These are phyloP conservation scores for Dryobotodes eremita DNA, from an alignment of 2,888 invertebrate genomes.

Conservation along the genomic window DNA sequence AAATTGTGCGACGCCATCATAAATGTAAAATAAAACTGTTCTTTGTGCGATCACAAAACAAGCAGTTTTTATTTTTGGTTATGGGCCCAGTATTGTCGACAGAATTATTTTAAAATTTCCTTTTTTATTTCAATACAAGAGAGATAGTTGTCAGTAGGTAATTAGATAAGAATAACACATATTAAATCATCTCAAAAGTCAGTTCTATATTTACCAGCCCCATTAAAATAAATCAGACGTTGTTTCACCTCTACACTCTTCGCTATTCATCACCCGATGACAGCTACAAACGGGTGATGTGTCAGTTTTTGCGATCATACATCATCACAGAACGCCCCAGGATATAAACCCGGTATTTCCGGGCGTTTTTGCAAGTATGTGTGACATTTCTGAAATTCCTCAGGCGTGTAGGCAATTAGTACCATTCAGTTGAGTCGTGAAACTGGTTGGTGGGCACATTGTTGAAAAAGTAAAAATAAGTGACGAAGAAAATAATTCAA, in stretches of 20 bases:
- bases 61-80: too few species aligned
- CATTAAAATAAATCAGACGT: constrained; percentile 77
- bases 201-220: constrained; percentile 52
- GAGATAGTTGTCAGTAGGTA: background rate
- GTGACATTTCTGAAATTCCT: constrained; percentile 69
- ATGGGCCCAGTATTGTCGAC: too few species aligned
- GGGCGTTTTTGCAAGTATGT: constrained; percentile 64
- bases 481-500: background rate
- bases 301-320: constrained; percentile 77
- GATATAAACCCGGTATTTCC: constrained; percentile 44
- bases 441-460: background rate
- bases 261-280: constrained; percentile 79
- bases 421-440: constrained; percentile 30
- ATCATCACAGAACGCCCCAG: constrained; percentile 81
- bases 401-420: constrained; percentile 70
- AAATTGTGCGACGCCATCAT: too few species aligned
- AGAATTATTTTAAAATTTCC: too few species aligned
- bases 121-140: too few species aligned
- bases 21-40: too few species aligned
- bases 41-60: too few species aligned
- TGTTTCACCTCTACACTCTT: constrained; percentile 77
- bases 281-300: constrained; percentile 75
- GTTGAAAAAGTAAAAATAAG: background rate
- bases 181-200: constrained; percentile 12
- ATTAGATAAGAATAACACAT: background rate